phyloP scores from a whole-genome alignment of 2,113 vertebrate species.

The Hystrix brachyura region DNA sequence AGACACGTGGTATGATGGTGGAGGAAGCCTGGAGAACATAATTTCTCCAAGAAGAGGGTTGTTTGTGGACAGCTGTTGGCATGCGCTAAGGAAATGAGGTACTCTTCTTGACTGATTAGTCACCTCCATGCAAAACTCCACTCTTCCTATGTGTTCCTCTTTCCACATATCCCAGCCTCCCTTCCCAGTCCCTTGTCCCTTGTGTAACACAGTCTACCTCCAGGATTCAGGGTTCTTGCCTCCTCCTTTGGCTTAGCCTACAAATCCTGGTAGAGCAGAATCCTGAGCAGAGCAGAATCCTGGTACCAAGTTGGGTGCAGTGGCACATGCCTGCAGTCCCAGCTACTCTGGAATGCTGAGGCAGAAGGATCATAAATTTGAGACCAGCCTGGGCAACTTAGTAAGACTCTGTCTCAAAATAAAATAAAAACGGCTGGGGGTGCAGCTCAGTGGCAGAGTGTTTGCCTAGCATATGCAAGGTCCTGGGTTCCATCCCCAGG shows the following conservation, averaged over 20 bases:
- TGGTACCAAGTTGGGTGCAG: not conserved
- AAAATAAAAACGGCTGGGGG: not conserved
- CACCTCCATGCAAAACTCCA: slow-evolving; percentile 36
- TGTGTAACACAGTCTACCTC: not conserved
- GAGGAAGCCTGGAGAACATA: not conserved
- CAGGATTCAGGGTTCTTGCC: slow-evolving; percentile 40
- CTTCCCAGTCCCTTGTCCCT: not conserved
- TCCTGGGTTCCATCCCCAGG: not conserved
- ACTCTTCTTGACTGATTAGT: slow-evolving; percentile 16
- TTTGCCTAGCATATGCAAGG: not conserved
- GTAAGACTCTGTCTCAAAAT: not conserved
- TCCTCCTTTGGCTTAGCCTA: slow-evolving; percentile 47
- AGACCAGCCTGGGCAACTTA: not conserved
- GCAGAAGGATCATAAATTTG: not conserved
- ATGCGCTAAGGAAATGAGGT: not conserved
- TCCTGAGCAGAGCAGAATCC: slow-evolving; percentile 40
- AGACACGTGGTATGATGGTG: not conserved
- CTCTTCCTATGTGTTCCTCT: not conserved
- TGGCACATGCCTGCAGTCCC: not conserved
- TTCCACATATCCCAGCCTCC: not conserved
- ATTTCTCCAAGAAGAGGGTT: slow-evolving; percentile 1
- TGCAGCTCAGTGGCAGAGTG: not conserved
- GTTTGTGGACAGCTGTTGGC: slow-evolving; percentile 21
- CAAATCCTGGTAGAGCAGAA: not conserved
- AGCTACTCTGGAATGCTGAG: not conserved